Conservation (phyloP, 2,113 vertebrate genomes). For the Perccottus glenii region DNA sequence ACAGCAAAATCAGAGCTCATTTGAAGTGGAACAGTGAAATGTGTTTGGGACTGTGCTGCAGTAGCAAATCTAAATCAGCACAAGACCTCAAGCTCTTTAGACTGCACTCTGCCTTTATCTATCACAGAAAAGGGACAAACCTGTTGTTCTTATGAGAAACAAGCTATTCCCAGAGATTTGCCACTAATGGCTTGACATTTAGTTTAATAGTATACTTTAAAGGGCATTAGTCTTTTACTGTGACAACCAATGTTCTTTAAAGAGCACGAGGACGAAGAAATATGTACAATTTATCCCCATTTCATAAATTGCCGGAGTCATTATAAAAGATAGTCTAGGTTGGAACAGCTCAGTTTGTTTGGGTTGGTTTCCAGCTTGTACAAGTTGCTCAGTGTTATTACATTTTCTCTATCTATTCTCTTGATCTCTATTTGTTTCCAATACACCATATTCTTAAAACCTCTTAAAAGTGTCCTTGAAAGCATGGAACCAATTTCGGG, state of each 20-base stretch:
- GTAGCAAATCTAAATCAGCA: constrained; percentile 41
- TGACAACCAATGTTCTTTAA: constrained; percentile 5
- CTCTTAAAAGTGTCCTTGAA: too few relatives aligned
- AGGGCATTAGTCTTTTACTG: constrained; percentile 13
- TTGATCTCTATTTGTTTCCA: too few relatives aligned
- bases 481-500: too few relatives aligned
- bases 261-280: neutral
- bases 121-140: constrained; percentile 6
- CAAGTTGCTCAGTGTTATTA: too few relatives aligned
- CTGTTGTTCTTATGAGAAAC: constrained; percentile 7
- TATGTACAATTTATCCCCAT: neutral
- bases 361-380: neutral
- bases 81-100: constrained; percentile 6
- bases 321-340: neutral
- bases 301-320: neutral
- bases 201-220: constrained; percentile 8
- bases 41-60: constrained; percentile 7
- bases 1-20: neutral
- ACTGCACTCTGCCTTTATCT: constrained; percentile 1
- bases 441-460: too few relatives aligned
- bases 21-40: constrained; percentile 1
- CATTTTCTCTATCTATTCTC: too few relatives aligned
- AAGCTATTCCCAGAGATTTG: constrained; percentile 6
- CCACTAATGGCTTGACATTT: constrained; percentile 8
- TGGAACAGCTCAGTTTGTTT: neutral